Conservation (phyloP, 2,888 invertebrate genomes). For the Atherix ibis region DNA sequence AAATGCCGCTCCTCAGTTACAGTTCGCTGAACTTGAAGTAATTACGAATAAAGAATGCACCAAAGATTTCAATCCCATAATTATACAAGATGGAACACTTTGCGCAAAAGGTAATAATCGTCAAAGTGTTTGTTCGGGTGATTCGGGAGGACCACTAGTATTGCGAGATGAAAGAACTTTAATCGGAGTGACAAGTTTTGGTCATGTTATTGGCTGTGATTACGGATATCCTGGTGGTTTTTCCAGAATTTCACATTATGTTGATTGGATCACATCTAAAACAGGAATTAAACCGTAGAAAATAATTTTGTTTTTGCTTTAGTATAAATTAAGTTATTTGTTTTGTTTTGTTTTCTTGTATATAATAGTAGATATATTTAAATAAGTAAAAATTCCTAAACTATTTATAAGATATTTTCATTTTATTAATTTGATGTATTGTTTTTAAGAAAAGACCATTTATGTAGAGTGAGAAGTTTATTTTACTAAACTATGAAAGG, state of each 20-base stretch:
- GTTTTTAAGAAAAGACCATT: no score
- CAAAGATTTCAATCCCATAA: slow-evolving; percentile 20
- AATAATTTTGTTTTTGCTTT: no score
- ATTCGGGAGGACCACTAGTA: slow-evolving; percentile 30
- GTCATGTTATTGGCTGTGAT: slow-evolving; percentile 18
- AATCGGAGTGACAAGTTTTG: slow-evolving; percentile 31
- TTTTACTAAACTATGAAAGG: no score
- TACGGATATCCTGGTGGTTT: neutral
- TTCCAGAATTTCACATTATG: neutral
- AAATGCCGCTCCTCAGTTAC: slow-evolving; percentile 21
- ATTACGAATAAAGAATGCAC: slow-evolving; percentile 25
- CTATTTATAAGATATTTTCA: no score
- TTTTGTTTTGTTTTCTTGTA: no score
- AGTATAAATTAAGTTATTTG: no score
- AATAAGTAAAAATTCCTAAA: no score
- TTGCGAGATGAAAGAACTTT: slow-evolving; percentile 21
- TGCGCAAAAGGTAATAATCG: slow-evolving; percentile 27
- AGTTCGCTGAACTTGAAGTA: slow-evolving; percentile 26
- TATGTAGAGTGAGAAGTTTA: no score
- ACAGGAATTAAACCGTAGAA: neutral
- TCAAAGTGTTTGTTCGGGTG: slow-evolving; percentile 29
- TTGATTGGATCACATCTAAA: neutral
- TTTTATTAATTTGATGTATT: no score
- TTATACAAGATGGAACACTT: slow-evolving; percentile 23
- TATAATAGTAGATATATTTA: no score